Percentiles rank a stretch among this genome's conserved stretches.
Evolutionary conservation across 2,888 invertebrate genomes (phyloP).

Genomic region (Beris morrisii): DNA sequence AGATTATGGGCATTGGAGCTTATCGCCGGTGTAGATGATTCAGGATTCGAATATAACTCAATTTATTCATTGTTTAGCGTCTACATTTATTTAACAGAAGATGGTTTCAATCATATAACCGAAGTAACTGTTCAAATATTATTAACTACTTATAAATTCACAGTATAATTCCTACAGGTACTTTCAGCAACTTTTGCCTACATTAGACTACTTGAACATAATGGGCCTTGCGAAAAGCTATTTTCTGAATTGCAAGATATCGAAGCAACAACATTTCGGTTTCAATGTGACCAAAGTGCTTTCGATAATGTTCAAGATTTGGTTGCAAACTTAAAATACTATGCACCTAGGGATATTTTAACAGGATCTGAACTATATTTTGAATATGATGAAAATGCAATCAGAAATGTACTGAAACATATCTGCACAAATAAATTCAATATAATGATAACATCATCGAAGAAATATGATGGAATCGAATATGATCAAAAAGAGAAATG

Average conservation of each 20-base stretch:
- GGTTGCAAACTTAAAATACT: slow-evolving; percentile 78
- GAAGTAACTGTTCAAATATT: slow-evolving; percentile 55
- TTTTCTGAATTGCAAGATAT: slow-evolving; percentile 72
- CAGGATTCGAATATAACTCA: slow-evolving; percentile 77
- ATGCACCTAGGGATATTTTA: slow-evolving; percentile 75
- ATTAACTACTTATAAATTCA: slow-evolving; percentile 1
- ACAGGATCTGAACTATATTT: slow-evolving; percentile 74
- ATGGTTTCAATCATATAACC: slow-evolving; percentile 70
- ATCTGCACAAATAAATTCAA: slow-evolving; percentile 52
- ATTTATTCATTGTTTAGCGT: slow-evolving; percentile 76
- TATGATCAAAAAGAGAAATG: slow-evolving; percentile 75
- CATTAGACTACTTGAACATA: slow-evolving; percentile 68
- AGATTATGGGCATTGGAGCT: slow-evolving; percentile 77
- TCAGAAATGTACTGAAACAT: slow-evolving; percentile 45
- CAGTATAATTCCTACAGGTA: slow-evolving; percentile 60
- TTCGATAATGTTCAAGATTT: slow-evolving; percentile 77
- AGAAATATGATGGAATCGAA: slow-evolving; percentile 46
- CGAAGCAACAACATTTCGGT: slow-evolving; percentile 73
- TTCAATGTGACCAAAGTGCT: slow-evolving; percentile 70
- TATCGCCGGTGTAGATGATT: slow-evolving; percentile 70
- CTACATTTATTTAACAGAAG: slow-evolving; percentile 74
- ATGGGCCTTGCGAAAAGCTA: slow-evolving; percentile 69
- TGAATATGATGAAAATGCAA: slow-evolving; percentile 71
- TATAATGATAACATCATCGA: slow-evolving; percentile 52
- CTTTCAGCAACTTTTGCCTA: slow-evolving; percentile 78